Conservation (phyloP, 2,888 invertebrate genomes). For the Gandaritis pyraliata region DNA sequence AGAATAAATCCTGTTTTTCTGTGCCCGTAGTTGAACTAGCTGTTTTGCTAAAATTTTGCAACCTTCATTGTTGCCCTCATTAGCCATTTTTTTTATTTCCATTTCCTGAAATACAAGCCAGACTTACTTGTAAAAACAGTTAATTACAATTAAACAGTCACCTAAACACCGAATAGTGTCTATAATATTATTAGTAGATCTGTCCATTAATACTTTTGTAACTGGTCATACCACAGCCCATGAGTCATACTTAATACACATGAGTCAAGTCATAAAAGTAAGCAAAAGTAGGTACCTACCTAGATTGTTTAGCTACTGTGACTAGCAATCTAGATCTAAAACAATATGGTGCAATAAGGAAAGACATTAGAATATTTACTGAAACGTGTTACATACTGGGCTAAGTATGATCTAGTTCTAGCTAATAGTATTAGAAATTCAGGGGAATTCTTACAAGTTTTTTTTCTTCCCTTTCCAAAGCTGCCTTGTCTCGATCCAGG, state of each 20-base stretch:
- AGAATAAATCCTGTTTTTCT: slow-evolving; percentile 91
- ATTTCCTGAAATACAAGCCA: slow-evolving; percentile 84
- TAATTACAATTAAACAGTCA: too few species aligned
- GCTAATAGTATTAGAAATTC: too few species aligned
- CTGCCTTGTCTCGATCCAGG: slow-evolving; percentile 91
- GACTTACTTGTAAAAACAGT: too few species aligned
- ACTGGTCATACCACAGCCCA: too few species aligned
- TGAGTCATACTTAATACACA: too few species aligned
- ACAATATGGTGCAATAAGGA: too few species aligned
- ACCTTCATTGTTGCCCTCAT: slow-evolving; percentile 93
- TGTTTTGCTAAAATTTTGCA: slow-evolving; percentile 94
- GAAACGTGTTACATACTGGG: too few species aligned
- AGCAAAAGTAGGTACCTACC: slow-evolving; percentile 2
- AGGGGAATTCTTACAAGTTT: slow-evolving; percentile 86
- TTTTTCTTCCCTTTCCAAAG: slow-evolving; percentile 94
- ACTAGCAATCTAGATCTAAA: not conserved
- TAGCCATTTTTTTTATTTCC: slow-evolving; percentile 95
- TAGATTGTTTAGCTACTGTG: not conserved
- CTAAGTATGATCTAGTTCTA: too few species aligned
- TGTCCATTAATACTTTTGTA: too few species aligned
- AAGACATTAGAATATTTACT: too few species aligned
- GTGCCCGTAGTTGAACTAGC: slow-evolving; percentile 93
- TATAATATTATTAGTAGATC: too few species aligned
- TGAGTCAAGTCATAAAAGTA: slow-evolving; percentile 13
- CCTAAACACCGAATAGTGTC: too few species aligned